Base-by-base conservation (phyloP, 2,113 vertebrate species). In the Proterorhinus semilunaris region DNA sequence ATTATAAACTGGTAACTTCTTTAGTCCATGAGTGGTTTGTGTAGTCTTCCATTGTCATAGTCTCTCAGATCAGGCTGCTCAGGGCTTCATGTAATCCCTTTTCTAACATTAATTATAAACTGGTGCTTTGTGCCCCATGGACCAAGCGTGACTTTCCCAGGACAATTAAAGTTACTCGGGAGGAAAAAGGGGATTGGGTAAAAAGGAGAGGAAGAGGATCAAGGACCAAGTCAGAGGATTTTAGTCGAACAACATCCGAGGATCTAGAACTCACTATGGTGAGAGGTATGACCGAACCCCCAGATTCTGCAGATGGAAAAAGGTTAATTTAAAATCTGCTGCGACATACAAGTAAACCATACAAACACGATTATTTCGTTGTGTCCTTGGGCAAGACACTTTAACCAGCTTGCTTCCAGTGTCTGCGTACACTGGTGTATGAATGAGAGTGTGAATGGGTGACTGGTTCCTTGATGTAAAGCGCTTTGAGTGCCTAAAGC, bases 151-250 rank as follows among this genome's bases (percentile, higher is more conserved):
- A 91, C 94, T 96, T 97, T 96, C 96, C 95, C 96, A 96, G 95
- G 96, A 96, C 95, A 97, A 96, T 97, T 96, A 96, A 95, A 95
- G 93, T 95, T 94, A 94, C 94, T 96, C 93, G 94, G 94, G 90
- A 92, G 92, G n/a, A 10, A 63, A 90, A 81, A 88, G 81, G 78
- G 70, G 61, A 76, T 83, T 84, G 83, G 70, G 74, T 59, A 53
- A 78, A 79, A 89, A 84, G 74, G 53, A 76, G 73, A 75, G 72
- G 73, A 75, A 84, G 68, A 79, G 70, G 79, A 75, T 82, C 83
- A 79, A 71, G 50, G 71, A 84, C 63, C 72, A 80, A 83, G 75
- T 84, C 82, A 62, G 74, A 80, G 85, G 83, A 86, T 86, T 88
- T 86, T 62, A 72, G 53, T 52, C 46, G 75, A 79, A n/a, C 74